A percentile compares a stretch with the other conserved stretches of the same genome.
Conservation (phyloP, 2,888 invertebrate species). For the Dryococelus australis region DNA sequence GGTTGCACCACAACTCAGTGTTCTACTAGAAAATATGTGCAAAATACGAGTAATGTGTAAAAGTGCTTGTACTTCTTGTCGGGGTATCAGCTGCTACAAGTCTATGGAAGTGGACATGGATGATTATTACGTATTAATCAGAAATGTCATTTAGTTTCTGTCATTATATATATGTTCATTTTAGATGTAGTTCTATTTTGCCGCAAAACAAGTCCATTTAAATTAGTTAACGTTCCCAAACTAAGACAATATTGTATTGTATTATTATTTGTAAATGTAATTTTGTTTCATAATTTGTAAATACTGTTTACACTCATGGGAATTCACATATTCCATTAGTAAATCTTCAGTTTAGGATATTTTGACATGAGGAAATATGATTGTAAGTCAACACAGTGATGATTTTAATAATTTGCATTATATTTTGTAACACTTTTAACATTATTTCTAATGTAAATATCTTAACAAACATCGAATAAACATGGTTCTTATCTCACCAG, state of each 20-base stretch:
- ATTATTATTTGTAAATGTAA: no score
- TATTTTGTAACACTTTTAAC: no score
- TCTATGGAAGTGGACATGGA: neutral
- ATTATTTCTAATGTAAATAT: no score
- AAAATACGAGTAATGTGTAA: neutral
- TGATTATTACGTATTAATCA: neutral
- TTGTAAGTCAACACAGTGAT: no score
- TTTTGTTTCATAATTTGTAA: no score
- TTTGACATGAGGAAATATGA: no score
- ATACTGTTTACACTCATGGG: no score
- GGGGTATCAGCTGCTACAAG: neutral
- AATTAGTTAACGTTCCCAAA: neutral
- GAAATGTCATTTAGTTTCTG: no score
- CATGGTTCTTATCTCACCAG: neutral
- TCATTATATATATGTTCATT: neutral
- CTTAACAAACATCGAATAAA: neutral
- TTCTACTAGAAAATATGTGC: neutral
- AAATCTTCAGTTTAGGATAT: no score
- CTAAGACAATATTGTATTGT: no score
- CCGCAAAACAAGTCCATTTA: neutral
- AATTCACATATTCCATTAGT: no score
- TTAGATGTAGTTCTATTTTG: neutral
- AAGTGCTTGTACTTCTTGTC: constrained; percentile 22
- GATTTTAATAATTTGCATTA: no score
- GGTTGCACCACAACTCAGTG: constrained; percentile 21